Evolutionary conservation across 2,113 vertebrate genomes (phyloP).

Genomic region (Patagioenas fasciata): DNA sequence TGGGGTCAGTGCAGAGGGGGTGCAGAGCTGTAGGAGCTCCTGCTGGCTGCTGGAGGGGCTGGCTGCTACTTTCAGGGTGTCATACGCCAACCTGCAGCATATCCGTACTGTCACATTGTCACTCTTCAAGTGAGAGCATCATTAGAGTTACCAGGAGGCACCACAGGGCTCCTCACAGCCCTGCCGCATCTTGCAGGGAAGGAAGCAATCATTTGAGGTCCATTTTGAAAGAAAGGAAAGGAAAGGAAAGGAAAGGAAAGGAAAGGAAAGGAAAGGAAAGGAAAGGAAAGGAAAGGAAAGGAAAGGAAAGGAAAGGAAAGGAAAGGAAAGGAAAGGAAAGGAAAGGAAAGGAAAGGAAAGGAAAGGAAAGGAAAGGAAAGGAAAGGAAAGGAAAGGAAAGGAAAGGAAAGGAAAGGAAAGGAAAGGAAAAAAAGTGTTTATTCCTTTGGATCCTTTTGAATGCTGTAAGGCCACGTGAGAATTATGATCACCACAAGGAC

Average conservation of each 20-base stretch:
- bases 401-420: no score
- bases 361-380: no score
- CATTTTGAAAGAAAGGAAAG: not conserved
- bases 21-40: not conserved
- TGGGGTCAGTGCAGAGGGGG: not conserved
- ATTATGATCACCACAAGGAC: not conserved
- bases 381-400: no score
- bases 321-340: no score
- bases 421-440: not conserved
- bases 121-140: not conserved
- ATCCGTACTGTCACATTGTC: not conserved
- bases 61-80: no score
- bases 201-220: not conserved
- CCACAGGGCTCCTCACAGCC: not conserved
- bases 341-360: no score
- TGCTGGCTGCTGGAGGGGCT: no score
- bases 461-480: not conserved
- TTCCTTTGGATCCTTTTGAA: not conserved
- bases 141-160: not conserved
- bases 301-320: no score
- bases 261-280: no score
- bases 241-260: no score
- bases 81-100: not conserved
- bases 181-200: not conserved
- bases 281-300: no score